Evolutionary conservation across 2,888 invertebrate genomes (phyloP).

Genomic region (Latheticus oryzae): DNA sequence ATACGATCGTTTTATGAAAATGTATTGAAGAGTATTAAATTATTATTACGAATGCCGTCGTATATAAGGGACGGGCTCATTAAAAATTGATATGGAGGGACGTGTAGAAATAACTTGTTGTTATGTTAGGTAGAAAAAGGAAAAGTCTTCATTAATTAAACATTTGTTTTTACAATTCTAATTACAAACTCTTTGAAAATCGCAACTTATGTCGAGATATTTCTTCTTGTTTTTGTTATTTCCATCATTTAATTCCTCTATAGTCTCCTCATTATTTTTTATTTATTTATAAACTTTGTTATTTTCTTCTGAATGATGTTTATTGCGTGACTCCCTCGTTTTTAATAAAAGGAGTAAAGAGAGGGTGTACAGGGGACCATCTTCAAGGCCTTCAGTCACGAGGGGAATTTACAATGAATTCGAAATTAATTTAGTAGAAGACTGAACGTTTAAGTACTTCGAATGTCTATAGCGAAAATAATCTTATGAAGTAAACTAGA

Average conservation of each 20-base stretch:
- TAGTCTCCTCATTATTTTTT: too few species aligned
- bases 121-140: constrained; percentile 30
- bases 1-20: constrained; percentile 47
- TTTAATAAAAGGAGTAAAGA: constrained; percentile 37
- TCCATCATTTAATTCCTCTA: too few species aligned
- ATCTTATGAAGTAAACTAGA: constrained; percentile 46
- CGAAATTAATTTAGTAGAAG: constrained; percentile 62
- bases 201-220: too few species aligned
- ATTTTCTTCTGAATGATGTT: constrained; percentile 30
- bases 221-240: too few species aligned
- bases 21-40: constrained; percentile 44
- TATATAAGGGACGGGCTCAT: constrained; percentile 38
- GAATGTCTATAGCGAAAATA: constrained; percentile 49
- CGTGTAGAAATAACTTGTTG: constrained; percentile 20
- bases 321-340: constrained; percentile 38
- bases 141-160: constrained; percentile 48
- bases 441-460: constrained; percentile 54
- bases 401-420: constrained; percentile 56
- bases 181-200: too few species aligned
- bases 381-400: constrained; percentile 22
- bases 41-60: constrained; percentile 39
- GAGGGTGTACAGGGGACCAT: constrained; percentile 23
- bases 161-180: constrained; percentile 48
- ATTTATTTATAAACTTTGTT: constrained; percentile 38
- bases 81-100: constrained; percentile 44